These are phyloP conservation scores for Ibidorhyncha struthersii DNA, from an alignment of 2,113 vertebrate species.

Conservation along the genomic window DNA sequence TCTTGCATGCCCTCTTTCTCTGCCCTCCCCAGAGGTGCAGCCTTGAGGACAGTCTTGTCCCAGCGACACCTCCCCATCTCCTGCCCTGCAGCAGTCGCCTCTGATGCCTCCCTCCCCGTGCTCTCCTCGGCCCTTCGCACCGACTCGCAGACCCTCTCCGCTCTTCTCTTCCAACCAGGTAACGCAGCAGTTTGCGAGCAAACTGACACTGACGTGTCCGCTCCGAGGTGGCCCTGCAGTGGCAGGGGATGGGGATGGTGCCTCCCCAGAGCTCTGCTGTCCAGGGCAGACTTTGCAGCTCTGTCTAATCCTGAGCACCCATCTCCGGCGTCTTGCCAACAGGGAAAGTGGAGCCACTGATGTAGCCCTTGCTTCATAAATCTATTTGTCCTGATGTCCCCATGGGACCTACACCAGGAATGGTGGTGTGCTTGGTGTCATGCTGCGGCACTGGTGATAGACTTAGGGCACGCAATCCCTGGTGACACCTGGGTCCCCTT, in stretches of 20 bases:
- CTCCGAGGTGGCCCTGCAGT: neutral
- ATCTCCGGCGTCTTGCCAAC: rapidly evolving
- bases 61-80: neutral
- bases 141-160: neutral
- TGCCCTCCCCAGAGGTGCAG: neutral
- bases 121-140: slow-evolving; percentile 61
- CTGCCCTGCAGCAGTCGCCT: slow-evolving; percentile 60
- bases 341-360: neutral
- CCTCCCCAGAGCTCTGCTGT: neutral
- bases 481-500: neutral
- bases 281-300: neutral
- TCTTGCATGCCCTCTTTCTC: neutral
- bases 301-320: rapidly evolving
- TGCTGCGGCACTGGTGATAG: neutral
- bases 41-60: neutral
- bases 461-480: neutral
- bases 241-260: neutral
- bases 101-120: slow-evolving; percentile 60
- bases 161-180: slow-evolving; percentile 56
- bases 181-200: rapidly evolving
- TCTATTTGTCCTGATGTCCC: neutral
- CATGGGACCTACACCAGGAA: rapidly evolving
- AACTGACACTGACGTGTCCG: rapidly evolving
- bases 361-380: neutral
- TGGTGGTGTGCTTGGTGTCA: neutral